Percentiles rank a stretch among this genome's conserved stretches.
phyloP scores from a whole-genome alignment of 2,797 vertebrate genomes.

The Tangara arthus region DNA sequence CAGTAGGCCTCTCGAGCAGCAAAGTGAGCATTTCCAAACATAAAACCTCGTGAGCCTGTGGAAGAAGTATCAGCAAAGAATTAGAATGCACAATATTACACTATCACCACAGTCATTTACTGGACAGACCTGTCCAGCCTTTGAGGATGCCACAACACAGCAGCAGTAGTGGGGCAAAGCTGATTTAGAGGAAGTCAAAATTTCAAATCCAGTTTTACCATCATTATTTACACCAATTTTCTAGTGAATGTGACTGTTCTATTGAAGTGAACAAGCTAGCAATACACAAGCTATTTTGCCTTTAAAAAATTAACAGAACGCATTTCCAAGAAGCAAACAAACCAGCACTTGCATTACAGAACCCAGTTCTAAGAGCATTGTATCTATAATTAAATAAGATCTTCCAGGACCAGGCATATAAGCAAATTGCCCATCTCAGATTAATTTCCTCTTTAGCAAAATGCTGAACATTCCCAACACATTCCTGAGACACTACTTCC shows the following conservation, averaged over 20 bases:
- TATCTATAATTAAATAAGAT: not conserved
- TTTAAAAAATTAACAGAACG: not conserved
- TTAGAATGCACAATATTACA: not conserved
- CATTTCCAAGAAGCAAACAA: not conserved
- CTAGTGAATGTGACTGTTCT: not conserved
- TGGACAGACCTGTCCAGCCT: not conserved
- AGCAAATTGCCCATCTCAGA: not conserved
- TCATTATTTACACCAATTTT: not conserved
- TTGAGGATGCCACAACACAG: not conserved
- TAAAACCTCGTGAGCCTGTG: slow-evolving; percentile 93
- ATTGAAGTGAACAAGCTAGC: not conserved
- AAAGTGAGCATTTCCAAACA: slow-evolving; percentile 97
- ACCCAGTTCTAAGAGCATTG: not conserved
- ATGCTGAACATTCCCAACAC: not conserved
- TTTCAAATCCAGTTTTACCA: not conserved
- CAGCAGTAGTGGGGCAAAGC: not conserved
- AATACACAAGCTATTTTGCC: not conserved
- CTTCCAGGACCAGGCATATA: not conserved
- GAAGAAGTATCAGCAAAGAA: not conserved
- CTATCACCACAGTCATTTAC: not conserved
- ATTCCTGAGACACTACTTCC: not conserved
- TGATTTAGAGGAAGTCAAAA: not conserved
- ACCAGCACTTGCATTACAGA: not conserved
- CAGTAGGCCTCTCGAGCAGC: slow-evolving; percentile 93
- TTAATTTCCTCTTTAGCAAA: not conserved